Conservation (phyloP, 2,888 invertebrate species). For the Cancer borealis region DNA sequence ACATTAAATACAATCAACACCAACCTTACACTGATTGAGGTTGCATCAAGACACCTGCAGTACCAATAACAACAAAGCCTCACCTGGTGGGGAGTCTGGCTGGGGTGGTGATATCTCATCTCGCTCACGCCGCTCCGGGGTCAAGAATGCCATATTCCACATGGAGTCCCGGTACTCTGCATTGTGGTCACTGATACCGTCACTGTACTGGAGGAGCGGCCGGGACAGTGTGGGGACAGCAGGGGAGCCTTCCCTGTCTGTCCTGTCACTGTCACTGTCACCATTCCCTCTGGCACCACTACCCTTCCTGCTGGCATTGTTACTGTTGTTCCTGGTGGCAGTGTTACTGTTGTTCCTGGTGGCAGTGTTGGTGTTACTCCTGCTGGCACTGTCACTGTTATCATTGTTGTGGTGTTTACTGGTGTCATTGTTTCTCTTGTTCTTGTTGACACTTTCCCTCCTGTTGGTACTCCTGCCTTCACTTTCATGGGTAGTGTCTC, state of each 20-base stretch:
- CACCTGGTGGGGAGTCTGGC: slow-evolving; percentile 61
- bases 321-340: background rate
- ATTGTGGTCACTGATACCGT: slow-evolving; percentile 63
- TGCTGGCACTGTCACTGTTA: background rate
- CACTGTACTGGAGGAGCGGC: slow-evolving; percentile 65
- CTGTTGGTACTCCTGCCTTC: background rate
- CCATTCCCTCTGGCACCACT: background rate
- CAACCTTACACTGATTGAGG: background rate
- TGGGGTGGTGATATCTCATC: slow-evolving; percentile 66
- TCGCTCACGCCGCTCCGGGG: slow-evolving; percentile 57
- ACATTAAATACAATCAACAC: background rate
- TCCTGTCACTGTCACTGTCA: background rate
- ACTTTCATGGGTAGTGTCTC: background rate
- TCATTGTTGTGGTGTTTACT: background rate
- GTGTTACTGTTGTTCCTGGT: background rate
- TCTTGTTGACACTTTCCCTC: background rate
- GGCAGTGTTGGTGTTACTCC: background rate
- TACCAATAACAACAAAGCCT: background rate
- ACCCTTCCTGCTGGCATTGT: background rate
- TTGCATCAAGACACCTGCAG: background rate
- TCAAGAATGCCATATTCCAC: slow-evolving; percentile 73
- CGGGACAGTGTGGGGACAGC: background rate
- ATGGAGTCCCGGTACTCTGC: slow-evolving; percentile 69
- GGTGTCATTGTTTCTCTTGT: background rate
- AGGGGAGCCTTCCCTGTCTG: background rate